A percentile compares a stretch with the other conserved stretches of the same genome.
These are phyloP conservation scores for Sisyra nigra DNA, from an alignment of 2,888 invertebrate species.

Conservation along the genomic window DNA sequence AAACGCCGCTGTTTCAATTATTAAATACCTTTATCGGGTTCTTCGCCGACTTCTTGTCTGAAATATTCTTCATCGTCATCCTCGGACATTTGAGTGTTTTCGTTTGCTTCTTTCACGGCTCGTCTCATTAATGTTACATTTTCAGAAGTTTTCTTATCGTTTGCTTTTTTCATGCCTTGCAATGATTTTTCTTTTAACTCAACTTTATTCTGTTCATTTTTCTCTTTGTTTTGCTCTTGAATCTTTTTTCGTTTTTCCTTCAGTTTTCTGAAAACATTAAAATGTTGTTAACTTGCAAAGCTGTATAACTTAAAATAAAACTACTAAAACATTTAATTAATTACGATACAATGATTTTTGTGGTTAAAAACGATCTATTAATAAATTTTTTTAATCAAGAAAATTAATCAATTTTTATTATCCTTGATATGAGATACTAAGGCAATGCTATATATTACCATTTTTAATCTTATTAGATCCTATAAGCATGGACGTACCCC, in stretches of 20 bases:
- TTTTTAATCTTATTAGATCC: too few species aligned
- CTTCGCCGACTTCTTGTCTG: conserved; percentile 72
- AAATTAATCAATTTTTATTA: too few species aligned
- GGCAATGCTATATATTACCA: too few species aligned
- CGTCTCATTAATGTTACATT: conserved; percentile 27
- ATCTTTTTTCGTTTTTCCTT: conserved; percentile 63
- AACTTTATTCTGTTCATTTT: conserved; percentile 46
- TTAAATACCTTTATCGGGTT: conserved; percentile 69
- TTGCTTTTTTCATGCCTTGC: conserved; percentile 48
- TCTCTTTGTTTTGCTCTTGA: conserved; percentile 56
- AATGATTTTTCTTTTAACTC: conserved; percentile 48
- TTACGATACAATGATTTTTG: too few species aligned
- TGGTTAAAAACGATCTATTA: too few species aligned
- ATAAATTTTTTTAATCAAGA: too few species aligned
- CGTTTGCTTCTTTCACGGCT: conserved; percentile 34
- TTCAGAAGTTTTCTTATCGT: conserved; percentile 21
- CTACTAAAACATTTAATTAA: too few species aligned
- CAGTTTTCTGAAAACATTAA: conserved; percentile 32
- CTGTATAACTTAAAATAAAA: too few species aligned
- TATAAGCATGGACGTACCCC: too few species aligned
- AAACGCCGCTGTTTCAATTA: too few species aligned
- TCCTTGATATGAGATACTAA: too few species aligned
- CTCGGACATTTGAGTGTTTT: conserved; percentile 29
- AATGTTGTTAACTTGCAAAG: too few species aligned
- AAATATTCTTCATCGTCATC: conserved; percentile 75